Evolutionary conservation across 92 coral and sea anemone species (phyloP), one percentile per base, ranked within the genome.

Genomic region (Pocillopora meandrina): DNA sequence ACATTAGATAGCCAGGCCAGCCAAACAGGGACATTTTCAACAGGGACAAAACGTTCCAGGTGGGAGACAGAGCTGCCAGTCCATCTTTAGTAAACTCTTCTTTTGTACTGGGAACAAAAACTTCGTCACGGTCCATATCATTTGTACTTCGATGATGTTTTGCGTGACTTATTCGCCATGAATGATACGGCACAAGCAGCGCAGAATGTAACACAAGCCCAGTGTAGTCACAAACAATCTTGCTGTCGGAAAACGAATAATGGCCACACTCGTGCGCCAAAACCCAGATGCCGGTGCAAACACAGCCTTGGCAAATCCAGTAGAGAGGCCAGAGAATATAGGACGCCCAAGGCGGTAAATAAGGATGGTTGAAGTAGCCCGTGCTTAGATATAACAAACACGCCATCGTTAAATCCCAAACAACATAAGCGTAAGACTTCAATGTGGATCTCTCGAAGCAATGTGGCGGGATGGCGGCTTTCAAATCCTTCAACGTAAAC

Each of bases 161-260:
- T 16, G 93, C 84, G 73, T 90, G 93, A 79, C 93, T 90, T 12
- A 90, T 83, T 73, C 91, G 77, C 93, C 93, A 90, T n/a, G 93
- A 90, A 36, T 87, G 89, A 62, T 73, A 87, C 23, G 93, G 93
- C 36, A 90, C 93, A 5, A 90, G 88, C 35, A 90, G 84, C 14
- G 75, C 63, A 11, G 91, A 83, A 65, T 90, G 93, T 20, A 87
- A 72, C 56, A 55, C 85, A 57, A 90, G 80, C 12, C 93, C 93
- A 52, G 89, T 86, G 12, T 17, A 72, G 71, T 87, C 82, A 70
- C 87, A 87, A 9, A 87, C 71, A 9, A 69, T 78, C 74, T 90
- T 90, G 81, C 89, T 90, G 10, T 90, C 89, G 13, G 90, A 90
- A 67, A 90, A 90, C 17, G 93, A 83, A 36, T 90, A 83, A 52